Base-by-base conservation (phyloP, 35 echinoderm and acorn worm species). In the Chiridota heheva region DNA sequence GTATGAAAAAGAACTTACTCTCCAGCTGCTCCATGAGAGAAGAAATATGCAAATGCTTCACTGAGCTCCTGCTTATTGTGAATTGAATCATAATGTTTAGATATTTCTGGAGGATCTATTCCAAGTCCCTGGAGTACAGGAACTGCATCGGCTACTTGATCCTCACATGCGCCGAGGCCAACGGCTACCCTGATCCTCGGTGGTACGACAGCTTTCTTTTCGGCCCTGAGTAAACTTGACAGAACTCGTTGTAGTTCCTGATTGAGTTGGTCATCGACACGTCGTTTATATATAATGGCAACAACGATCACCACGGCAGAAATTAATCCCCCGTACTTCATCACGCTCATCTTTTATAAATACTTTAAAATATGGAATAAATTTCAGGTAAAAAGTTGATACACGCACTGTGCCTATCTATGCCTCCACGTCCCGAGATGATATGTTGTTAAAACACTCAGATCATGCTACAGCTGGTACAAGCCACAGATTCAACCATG, bases 21-120 rank as follows among this genome's bases (percentile, higher is more conserved):
- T 47, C 58, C 84, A 7, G 84, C 84, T 36, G 84, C 84, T 37
- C 84, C 84, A 12, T 69, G 61, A 2, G 60, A 44, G 42, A 87
- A 87, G 73, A 87, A 87, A 78, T 77, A 87, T 40, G 84, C 73
- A 70, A 78, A 87, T 20, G 60, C 60, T 40, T 87, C 42, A 13
- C 60, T 36, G 13, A 87, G 63, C 15, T 79, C 72, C 47, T 57
- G 27, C n/a, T 68, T 42, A 16, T 60, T 63, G 28, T 77, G 25
- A 10, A 87, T 78, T 1, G 47, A 77, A 39, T 46, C 73, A 77
- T 87, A 58, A 30, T 87, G 84, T 56, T 78, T 69, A 7, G 43
- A 31, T 17, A 42, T 25, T 18, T 42, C 33, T 2, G 84, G 60
- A 38, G 84, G 84, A 17, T 87, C 62, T 31, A 87, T 41, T 15